Percentiles rank a stretch among this genome's conserved stretches.
Conservation (phyloP, 2,113 vertebrate genomes). For the Dromas ardeola region DNA sequence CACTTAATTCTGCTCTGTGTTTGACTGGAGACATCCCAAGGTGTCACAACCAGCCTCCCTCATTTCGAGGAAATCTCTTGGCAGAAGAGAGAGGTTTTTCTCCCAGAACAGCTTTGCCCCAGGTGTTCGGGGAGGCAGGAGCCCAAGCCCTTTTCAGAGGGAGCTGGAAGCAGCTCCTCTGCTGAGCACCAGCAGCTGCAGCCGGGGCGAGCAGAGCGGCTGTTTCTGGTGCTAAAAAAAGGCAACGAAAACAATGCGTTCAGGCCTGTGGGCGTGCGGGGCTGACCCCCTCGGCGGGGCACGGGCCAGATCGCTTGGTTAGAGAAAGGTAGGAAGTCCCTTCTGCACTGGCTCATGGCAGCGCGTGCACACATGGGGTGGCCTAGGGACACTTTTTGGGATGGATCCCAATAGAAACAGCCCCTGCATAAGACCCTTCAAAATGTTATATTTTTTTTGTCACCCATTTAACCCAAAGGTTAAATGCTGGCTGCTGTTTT, state of each 20-base stretch:
- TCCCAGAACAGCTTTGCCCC: background rate
- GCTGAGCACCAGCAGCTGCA: background rate
- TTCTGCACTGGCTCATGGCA: background rate
- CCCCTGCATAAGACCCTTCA: background rate
- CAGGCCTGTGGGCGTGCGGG: background rate
- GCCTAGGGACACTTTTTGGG: background rate
- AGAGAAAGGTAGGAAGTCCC: background rate
- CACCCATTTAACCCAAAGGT: background rate
- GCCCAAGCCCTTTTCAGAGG: background rate
- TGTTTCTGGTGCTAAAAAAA: background rate
- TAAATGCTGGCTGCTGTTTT: background rate
- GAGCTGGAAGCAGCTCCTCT: background rate
- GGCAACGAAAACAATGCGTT: background rate
- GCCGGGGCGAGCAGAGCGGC: accelerated
- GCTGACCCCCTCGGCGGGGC: background rate
- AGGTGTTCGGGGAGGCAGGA: background rate
- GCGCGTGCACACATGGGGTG: accelerated
- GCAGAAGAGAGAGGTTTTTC: background rate
- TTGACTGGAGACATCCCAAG: background rate
- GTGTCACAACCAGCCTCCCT: background rate
- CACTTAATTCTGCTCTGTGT: background rate
- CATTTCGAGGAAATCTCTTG: background rate
- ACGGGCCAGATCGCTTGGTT: accelerated
- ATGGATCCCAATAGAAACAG: background rate
- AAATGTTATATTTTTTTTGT: too few relatives aligned